Evolutionary conservation across 2,888 invertebrate genomes (phyloP), one percentile per base, ranked within the genome.

Genomic region (Trissoscelio sp.): DNA sequence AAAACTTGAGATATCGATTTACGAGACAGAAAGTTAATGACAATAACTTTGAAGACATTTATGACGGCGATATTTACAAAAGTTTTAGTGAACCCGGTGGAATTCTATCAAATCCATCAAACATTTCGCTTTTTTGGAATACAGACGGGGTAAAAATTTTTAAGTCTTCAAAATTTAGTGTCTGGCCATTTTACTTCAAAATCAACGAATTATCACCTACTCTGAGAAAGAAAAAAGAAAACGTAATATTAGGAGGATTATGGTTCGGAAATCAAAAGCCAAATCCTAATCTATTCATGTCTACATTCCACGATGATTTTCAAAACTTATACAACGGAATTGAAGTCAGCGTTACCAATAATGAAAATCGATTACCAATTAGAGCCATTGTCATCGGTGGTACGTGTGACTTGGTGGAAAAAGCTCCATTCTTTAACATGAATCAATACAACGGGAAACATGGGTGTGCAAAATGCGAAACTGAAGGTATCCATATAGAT

Each of bases 371-470:
- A 1, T 11, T 51, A 12, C 3, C 2, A n/a, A 9, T 70, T 14
- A 31, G 48, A 14, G 78, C 24, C 0, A 39, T 74, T 7, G 55
- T 69, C 0, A 53, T 64, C 3, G 22, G 64, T 18, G 82, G 79
- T 0, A 75, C 79, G 0, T 79, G 72, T n/a, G 82, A 83, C 42
- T 57, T 72, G 28, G 51, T 48, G 6, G 82, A 77, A 3, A 83
- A 83, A 48, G 58, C 77, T 0, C 0, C 9, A 0, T 31, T 64
- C 6, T 83, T 80, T 34, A 53, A 31, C 9, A 31, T 3, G 2
- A 31, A 31, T 31, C 31, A 31, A 9, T 31, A 31, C 28, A 83
- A 80, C 34, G 69, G 64, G 0, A 14, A n/a, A 0, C 60, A 22
- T 28, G 73, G 77, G 0, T 80, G 80, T 20, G 20, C 62, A 0